Evolutionary conservation across 2,797 vertebrate genomes (phyloP).

Genomic region (Anguilla marmorata): DNA sequence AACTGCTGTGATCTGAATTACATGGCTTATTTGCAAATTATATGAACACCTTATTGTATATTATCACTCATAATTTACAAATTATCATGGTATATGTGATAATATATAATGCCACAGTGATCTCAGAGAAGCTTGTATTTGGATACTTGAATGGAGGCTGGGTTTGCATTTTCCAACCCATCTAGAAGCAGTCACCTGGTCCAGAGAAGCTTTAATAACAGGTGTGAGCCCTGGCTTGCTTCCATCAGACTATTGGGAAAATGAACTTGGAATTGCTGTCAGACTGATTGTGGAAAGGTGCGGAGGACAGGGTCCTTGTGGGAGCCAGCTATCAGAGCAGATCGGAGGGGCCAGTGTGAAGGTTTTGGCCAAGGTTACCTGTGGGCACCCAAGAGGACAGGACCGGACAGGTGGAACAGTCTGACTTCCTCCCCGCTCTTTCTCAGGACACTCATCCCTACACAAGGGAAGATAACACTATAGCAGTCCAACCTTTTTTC

Average conservation of each 20-base stretch:
- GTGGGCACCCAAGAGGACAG: background rate
- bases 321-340: background rate
- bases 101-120: background rate
- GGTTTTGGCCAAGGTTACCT: background rate
- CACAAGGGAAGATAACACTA: background rate
- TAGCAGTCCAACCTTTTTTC: background rate
- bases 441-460: background rate
- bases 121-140: background rate
- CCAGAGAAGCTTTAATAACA: slow-evolving; percentile 7
- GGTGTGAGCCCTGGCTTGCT: slow-evolving; percentile 15
- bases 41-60: background rate
- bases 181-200: background rate
- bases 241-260: background rate
- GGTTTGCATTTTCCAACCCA: background rate
- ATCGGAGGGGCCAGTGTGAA: background rate
- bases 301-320: background rate
- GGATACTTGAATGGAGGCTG: background rate
- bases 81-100: background rate
- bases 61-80: background rate
- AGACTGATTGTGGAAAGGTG: background rate
- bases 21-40: background rate
- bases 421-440: background rate
- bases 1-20: background rate
- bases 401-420: background rate
- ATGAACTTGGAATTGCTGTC: slow-evolving; percentile 19